Evolutionary conservation across 2,797 vertebrate species (phyloP), one percentile per base, ranked within the genome.

Genomic region (Phataginus tricuspis): DNA sequence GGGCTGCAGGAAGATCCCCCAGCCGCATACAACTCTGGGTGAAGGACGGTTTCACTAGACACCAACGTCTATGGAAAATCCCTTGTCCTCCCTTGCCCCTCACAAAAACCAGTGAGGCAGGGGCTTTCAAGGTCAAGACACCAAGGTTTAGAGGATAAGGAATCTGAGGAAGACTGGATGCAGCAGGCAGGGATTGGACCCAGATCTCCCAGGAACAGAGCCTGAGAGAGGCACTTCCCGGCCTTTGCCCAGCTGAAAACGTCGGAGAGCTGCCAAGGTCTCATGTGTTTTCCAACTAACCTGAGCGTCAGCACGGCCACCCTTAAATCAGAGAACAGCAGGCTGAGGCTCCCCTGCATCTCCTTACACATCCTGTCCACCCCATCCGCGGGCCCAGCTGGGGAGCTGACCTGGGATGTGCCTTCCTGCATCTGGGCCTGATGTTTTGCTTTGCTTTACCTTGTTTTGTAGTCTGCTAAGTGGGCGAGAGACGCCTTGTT

Each of bases 361-460:
- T 72, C 57, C n/a, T 21, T 3, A 2, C 12, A 25, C 39, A 21
- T 23, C 39, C 69, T 39, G n/a, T 10, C 25, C n/a, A 7, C 11
- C 25, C 37, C 19, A 21, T 12, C n/a, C 25, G 14, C 16, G 2
- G 85, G 59, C 68, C 12, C 0, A 5, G n/a, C 34, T 69, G 39
- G 25, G 51, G 59, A 68, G 49, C 72, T 0, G 10, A 11, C 51
- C 77, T 51, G 29, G 45, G 75, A 74, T 18, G 55, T 3, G 29
- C 23, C 31, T 27, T 1, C 7, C 18, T 75, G 23, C 19, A 13
- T 83, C 25, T 59, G 16, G 39, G n/a, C 34, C 37, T 51, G 14
- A 72, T 29, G 23, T 94, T 86, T 80, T 13, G 53, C 42, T 89
- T 86, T 82, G 77, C 93, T 90, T 85, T 13, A 45, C 42, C 86